Evolutionary conservation across 2,797 vertebrate species (phyloP).

Genomic region (Epinephelus coioides): DNA sequence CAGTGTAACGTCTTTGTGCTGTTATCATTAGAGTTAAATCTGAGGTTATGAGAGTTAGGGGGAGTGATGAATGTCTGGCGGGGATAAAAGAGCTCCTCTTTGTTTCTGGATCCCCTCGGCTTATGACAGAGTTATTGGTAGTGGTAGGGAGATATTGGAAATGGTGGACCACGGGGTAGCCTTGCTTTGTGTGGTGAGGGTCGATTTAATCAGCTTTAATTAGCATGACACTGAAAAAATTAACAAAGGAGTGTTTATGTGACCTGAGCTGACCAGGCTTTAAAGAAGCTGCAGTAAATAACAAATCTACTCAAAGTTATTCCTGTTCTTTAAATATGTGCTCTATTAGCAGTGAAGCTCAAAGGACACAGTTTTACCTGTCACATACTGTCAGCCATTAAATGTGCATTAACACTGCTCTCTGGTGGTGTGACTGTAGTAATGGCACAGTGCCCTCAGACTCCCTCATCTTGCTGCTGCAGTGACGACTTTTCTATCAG

Average conservation of each 20-base stretch:
- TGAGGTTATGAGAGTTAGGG: conserved; percentile 70
- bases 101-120: conserved; percentile 49
- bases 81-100: conserved; percentile 70
- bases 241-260: conserved; percentile 44
- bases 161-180: neutral
- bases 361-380: neutral
- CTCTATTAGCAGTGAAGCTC: neutral
- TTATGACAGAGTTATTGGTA: conserved; percentile 65
- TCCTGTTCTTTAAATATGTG: neutral
- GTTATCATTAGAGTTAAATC: conserved; percentile 69
- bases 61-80: conserved; percentile 62
- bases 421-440: conserved; percentile 51
- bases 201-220: conserved; percentile 50
- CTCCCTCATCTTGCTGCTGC: neutral
- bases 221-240: conserved; percentile 10
- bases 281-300: neutral
- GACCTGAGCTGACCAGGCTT: neutral
- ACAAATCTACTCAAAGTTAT: neutral
- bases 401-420: conserved; percentile 38
- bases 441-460: neutral
- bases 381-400: neutral
- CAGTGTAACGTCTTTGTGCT: conserved; percentile 59
- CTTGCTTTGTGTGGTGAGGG: conserved; percentile 24
- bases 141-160: conserved; percentile 45
- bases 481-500: neutral